Percentiles rank a stretch among this genome's conserved stretches.
Conservation (phyloP, 2,113 vertebrate genomes). For the Psilopsiagon aymara region DNA sequence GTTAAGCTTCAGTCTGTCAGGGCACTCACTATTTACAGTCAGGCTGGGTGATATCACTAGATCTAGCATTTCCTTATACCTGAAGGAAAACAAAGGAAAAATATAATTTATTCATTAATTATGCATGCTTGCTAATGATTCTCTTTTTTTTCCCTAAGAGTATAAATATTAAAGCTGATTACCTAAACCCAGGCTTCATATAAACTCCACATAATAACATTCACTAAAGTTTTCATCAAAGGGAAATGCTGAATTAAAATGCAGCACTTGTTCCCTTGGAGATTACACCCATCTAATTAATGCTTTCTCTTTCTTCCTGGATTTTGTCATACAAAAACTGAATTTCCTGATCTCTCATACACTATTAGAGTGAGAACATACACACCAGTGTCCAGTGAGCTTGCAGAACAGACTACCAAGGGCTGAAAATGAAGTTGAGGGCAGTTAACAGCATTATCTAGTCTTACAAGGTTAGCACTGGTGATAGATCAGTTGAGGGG, state of each 20-base stretch:
- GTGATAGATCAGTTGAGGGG: neutral
- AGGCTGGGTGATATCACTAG: conserved; percentile 83
- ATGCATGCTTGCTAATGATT: conserved; percentile 75
- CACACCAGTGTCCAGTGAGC: neutral
- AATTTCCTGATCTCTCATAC: neutral
- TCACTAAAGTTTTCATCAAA: conserved; percentile 77
- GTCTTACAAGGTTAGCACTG: neutral
- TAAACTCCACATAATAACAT: conserved; percentile 77
- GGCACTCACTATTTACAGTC: conserved; percentile 76
- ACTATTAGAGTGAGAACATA: neutral
- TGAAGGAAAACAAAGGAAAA: conserved; percentile 77
- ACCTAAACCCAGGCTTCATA: conserved; percentile 76
- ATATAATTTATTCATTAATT: conserved; percentile 78
- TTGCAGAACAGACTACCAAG: neutral
- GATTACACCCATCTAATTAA: conserved; percentile 67
- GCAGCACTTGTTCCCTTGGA: conserved; percentile 61
- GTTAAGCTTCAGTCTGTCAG: conserved; percentile 71
- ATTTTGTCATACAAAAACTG: conserved; percentile 53
- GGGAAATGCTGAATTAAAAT: conserved; percentile 74
- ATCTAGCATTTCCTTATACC: conserved; percentile 88
- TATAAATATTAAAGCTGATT: conserved; percentile 80
- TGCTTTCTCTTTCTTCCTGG: conserved; percentile 3
- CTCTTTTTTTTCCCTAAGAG: conserved; percentile 68
- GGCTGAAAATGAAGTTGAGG: neutral
- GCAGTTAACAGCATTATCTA: neutral